These are phyloP conservation scores for Ictalurus furcatus DNA, from an alignment of 2,113 vertebrate species.

Conservation along the genomic window DNA sequence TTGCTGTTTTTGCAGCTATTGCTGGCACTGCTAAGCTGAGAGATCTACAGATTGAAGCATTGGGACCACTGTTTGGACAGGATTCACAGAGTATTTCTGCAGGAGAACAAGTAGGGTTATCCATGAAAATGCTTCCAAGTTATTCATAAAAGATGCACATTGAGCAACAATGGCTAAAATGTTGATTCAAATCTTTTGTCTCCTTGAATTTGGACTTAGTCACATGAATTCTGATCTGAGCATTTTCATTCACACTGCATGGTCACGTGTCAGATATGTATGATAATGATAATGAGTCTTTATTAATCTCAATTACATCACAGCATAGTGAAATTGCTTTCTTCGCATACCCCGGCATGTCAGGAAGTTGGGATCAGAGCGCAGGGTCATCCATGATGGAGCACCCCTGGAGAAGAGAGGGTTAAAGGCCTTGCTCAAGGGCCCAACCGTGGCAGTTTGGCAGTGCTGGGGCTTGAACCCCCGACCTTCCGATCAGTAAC, in stretches of 20 bases:
- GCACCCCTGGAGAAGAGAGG: too few species aligned
- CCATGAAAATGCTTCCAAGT: neutral
- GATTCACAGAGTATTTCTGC: neutral
- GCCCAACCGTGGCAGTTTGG: too few species aligned
- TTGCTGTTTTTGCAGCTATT: constrained; percentile 1
- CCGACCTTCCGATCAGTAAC: too few species aligned
- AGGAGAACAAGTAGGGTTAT: neutral
- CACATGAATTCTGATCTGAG: neutral
- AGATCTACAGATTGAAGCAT: neutral
- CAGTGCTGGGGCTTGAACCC: too few species aligned
- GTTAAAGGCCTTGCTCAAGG: too few species aligned
- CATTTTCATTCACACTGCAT: neutral
- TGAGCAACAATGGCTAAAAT: neutral
- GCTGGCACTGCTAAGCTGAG: neutral
- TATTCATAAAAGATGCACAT: neutral
- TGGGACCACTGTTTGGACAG: neutral
- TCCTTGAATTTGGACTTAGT: neutral
- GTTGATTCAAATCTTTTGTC: neutral
- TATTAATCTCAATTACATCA: too few species aligned
- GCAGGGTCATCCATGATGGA: too few species aligned
- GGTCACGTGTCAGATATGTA: neutral
- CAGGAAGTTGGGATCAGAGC: too few species aligned
- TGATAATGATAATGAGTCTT: too few species aligned
- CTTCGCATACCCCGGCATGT: too few species aligned
- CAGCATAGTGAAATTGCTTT: too few species aligned